Percentiles rank a stretch among this genome's conserved stretches.
phyloP scores from a whole-genome alignment of 1,140 invertebrate species.

The Phortica variegata region DNA sequence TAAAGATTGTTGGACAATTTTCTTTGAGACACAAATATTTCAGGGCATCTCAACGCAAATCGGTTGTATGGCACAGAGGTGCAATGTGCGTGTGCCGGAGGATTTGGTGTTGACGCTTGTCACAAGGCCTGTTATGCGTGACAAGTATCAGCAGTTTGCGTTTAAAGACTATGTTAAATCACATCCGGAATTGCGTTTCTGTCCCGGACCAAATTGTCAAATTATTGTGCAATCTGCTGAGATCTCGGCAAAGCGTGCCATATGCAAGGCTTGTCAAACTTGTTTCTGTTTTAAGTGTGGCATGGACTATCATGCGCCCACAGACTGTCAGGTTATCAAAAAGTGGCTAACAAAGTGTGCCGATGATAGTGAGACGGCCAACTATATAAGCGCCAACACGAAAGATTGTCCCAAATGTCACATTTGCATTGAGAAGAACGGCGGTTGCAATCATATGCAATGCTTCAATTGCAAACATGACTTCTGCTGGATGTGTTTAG shows the following conservation, averaged over 20 bases:
- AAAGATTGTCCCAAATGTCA: conserved; percentile 98
- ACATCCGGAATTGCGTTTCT: conserved; percentile 88
- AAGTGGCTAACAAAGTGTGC: conserved; percentile 99
- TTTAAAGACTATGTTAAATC: conserved; percentile 96
- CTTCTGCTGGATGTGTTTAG: conserved; percentile 99
- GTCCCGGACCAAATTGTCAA: conserved; percentile 95
- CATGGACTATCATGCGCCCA: conserved; percentile 96
- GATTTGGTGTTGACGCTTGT: conserved; percentile 91
- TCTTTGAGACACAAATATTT: conserved; percentile 94
- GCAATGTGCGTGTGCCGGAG: conserved; percentile 88
- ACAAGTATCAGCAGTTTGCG: conserved; percentile 92
- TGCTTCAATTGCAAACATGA: conserved; percentile 98
- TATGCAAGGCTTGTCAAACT: conserved; percentile 61
- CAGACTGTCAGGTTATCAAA: conserved; percentile 93
- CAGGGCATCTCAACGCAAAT: conserved; percentile 77
- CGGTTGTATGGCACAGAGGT: conserved; percentile 94
- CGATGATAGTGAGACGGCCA: conserved; percentile 98
- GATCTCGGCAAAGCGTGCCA: conserved; percentile 53
- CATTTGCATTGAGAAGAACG: conserved; percentile 99
- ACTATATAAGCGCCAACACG: conserved; percentile 98
- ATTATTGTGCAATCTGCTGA: conserved; percentile 56
- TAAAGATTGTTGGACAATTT: conserved; percentile 91
- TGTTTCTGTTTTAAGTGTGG: conserved; percentile 84
- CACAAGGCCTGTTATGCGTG: conserved; percentile 74
- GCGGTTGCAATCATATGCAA: conserved; percentile 95